phyloP scores from a whole-genome alignment of 1,140 invertebrate genomes.

The Leptopilina clavipes region DNA sequence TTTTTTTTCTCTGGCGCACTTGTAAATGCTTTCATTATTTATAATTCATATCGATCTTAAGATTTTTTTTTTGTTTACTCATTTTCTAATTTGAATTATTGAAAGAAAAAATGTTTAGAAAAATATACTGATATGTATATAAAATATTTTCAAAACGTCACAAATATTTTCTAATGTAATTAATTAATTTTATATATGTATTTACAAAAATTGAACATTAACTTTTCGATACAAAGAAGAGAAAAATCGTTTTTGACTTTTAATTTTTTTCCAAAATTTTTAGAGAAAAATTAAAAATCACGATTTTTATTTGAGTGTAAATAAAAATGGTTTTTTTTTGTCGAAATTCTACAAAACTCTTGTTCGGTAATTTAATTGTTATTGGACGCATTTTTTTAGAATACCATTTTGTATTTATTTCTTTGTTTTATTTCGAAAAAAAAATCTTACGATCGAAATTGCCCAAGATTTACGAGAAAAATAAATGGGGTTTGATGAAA shows the following conservation, averaged over 20 bases:
- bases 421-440: too few relatives aligned
- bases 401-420: neutral
- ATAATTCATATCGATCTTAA: neutral
- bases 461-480: neutral
- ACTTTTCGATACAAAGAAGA: too few relatives aligned
- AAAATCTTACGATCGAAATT: constrained; percentile 4
- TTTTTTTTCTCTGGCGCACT: constrained; percentile 60
- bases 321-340: neutral
- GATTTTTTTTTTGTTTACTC: constrained; percentile 16
- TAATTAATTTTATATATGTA: too few relatives aligned
- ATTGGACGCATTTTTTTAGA: neutral
- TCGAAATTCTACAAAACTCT: constrained; percentile 12
- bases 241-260: too few relatives aligned
- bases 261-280: neutral
- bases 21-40: constrained; percentile 36
- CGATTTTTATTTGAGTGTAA: too few relatives aligned
- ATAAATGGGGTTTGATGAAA: neutral
- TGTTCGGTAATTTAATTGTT: neutral
- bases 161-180: too few relatives aligned
- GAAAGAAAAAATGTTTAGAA: neutral
- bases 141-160: too few relatives aligned
- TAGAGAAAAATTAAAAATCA: neutral
- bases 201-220: too few relatives aligned
- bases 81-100: constrained; percentile 42
- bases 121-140: too few relatives aligned